Conservation (phyloP, 1,140 invertebrate genomes). For the Littorina saxatilis region DNA sequence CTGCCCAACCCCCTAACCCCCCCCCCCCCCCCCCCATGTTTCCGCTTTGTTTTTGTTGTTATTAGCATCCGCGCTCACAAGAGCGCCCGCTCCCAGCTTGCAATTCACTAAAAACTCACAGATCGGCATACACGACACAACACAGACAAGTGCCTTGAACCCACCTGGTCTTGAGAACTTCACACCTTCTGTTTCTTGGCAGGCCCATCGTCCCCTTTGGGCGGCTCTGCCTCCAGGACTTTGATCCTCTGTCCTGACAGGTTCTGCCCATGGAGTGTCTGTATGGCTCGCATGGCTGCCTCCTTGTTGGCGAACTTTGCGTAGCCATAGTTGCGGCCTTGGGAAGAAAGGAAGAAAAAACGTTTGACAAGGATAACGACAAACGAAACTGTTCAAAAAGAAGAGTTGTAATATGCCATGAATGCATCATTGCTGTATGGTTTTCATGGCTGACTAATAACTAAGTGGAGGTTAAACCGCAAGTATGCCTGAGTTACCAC, state of each 20-base stretch:
- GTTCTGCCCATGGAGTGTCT: conserved; percentile 85
- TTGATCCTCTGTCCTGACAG: conserved; percentile 85
- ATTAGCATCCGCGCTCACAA: no score
- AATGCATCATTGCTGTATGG: no score
- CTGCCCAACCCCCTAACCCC: no score
- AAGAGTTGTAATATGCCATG: no score
- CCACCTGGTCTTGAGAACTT: not conserved
- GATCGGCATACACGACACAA: not conserved
- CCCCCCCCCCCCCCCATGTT: no score
- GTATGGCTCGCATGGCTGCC: conserved; percentile 87
- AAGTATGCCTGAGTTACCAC: no score
- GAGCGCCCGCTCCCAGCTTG: no score
- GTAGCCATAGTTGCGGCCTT: conserved; percentile 85
- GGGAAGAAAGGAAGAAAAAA: conserved; percentile 28
- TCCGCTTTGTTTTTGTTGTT: no score
- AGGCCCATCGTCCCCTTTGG: conserved; percentile 51
- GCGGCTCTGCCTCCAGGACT: conserved; percentile 92
- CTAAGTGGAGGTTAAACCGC: no score
- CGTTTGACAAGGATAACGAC: no score
- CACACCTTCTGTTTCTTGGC: conserved; percentile 44
- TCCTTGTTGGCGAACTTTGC: conserved; percentile 89
- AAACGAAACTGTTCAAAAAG: no score
- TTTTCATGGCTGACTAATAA: no score
- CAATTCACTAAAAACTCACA: not conserved
- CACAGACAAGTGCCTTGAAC: not conserved